Base-by-base conservation (phyloP, 2,888 invertebrate species). In the Drosophila kanekoi region DNA sequence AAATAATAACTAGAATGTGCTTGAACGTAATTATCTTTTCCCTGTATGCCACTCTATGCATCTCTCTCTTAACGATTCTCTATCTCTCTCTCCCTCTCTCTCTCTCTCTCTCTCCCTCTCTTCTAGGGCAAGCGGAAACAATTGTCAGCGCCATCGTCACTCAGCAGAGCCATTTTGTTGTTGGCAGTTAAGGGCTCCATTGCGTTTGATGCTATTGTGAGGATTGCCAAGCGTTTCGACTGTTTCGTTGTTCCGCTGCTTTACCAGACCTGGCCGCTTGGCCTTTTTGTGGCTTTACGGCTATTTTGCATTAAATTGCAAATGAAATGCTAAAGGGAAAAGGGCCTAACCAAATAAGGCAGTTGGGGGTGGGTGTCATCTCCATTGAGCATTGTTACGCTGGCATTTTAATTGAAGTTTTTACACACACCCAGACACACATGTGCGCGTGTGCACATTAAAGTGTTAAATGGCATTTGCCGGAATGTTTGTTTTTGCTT, bases 401-500 rank as follows among this genome's bases (percentile, higher is more conserved):
- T 67, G 81, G 74, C 68, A 81, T 81, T 81, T 81, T 81, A 81
- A 81, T 81, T 81, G 81, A 81, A 81, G 79, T 81, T 77, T 74
- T 79, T 59, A 64, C 38, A 20, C 48, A 53, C 48, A 44, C 40
- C 47, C 48, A 44, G 45, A 41, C 35, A 52, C 41, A 43, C 9
- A 33, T 54, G 59, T 53, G 60, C 41, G 58, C 37, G 59, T 78
- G 62, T 54, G 49, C 62, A 68, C 69, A 79, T 81, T 81, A 77
- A 72, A 77, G 79, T 74, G 72, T 77, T 81, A 81, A 81, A 81
- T 81, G 66, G 61, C 73, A 62, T 72, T 63, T 63, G 45, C 40
- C 48, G 48, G 63, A 61, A 38, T 74, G 77, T 62, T 63, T 76
- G 62, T 43, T 45, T 60, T 47, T 52, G 48, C 32, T 32, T 13